Base-by-base conservation (phyloP, 2,113 vertebrate genomes). In the Mustela nigripes region DNA sequence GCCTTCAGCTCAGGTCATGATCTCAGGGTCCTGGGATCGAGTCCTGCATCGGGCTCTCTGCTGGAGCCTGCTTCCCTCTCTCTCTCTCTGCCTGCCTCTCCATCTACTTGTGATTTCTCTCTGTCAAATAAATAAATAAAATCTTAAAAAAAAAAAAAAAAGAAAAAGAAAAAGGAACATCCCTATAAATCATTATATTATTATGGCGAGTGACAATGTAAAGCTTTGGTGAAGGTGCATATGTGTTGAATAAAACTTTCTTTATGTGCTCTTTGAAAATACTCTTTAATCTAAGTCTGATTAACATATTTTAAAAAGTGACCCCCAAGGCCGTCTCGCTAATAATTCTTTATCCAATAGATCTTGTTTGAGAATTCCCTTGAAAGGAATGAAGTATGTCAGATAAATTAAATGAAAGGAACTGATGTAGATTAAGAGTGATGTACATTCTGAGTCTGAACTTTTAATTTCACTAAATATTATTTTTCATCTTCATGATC, bases 381-480 rank as follows among this genome's bases (percentile, higher is more conserved):
- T 97, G 94, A 97, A 98, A 98, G 89, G 96, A 98, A 53, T 22
- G 19, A 85, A 96, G 26, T 67, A 97, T 86, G 93, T 97, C 95
- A 97, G 92, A 98, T 97, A 98, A 98, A 98, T 98, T 97, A 98
- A 98, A 98, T 94, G 86, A 98, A 98, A 97, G 96, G 93, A 97
- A 97, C 71, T 97, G 96, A 98, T 98, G 71, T 97, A 98, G 97
- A 98, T 97, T 97, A 98, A 97, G 86, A 98, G 39, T 81, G 96
- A 99, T 98, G 94, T 97, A 98, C 86, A 98, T 98, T 98, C 98
- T 86, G 93, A 97, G 84, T 31, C 84, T 85, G 87, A 96, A 96
- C 91, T 98, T 99, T 98, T 98, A 98, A 99, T 99, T 98, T 99
- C 88, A 94, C 97, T 98, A 98, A 98, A 98, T 99, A 98, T 98